Base-by-base conservation (phyloP, 2,797 vertebrate genomes). In the Pelobates cultripes region DNA sequence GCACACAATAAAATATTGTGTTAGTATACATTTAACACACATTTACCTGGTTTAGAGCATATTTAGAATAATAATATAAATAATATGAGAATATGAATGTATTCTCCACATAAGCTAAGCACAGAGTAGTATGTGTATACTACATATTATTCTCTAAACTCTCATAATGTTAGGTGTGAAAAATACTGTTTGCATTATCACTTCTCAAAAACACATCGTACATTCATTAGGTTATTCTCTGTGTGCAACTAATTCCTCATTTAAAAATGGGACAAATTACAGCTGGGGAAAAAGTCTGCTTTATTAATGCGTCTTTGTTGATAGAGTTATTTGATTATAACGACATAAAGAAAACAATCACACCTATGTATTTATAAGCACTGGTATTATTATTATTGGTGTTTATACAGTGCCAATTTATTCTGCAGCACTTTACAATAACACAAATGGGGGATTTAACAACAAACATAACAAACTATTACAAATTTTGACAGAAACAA, bases 221-320 rank as follows among this genome's bases (percentile, higher is more conserved):
- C 69, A 77, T 55, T 82, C 80, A 78, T 78, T 82, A 78, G 73
- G 61, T 73, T 73, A 75, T 82, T 82, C 70, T 40, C 70, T 64
- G 51, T 73, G 70, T 78, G 70, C 75, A 73, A 73, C 61, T 63
- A 82, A 82, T 82, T 82, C 70, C 78, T 82, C 81, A 82, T 78
- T 69, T 60, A 68, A 77, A 77, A 82, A 70, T 61, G 10, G 70
- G 70, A 77, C 81, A 77, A 78, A 77, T 73, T 82, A 73, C 43
- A 44, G 47, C 71, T 60, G 42, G 75, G 61, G 66, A 77, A 61
- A 61, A 61, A 73, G 63, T 69, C 75, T 73, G 75, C 5, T 17
- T 4, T 60, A 13, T 14, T 4, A 73, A n/a, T 75, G 69, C 44
- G 63, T 77, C 70, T 68, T 77, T 68, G 70, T 71, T 82, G 81